phyloP scores from a whole-genome alignment of 2,797 vertebrate species.

The Benthosema pterotum region DNA sequence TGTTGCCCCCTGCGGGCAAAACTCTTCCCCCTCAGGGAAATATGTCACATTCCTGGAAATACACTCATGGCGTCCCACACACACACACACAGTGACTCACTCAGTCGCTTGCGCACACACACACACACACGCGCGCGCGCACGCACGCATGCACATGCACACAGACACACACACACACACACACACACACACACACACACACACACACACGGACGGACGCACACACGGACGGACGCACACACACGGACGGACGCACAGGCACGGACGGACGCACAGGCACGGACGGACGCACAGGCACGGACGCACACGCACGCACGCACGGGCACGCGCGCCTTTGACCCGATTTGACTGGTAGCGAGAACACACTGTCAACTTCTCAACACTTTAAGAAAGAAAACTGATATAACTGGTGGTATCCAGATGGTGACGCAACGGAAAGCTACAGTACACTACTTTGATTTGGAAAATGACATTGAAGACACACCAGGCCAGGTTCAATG shows the following conservation, averaged over 20 bases:
- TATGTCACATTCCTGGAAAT: conserved; percentile 71
- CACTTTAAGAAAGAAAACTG: too few relatives aligned
- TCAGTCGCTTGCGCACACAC: conserved; percentile 4
- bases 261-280: conserved; percentile 1
- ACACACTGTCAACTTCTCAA: too few relatives aligned
- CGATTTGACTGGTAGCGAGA: too few relatives aligned
- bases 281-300: conserved; percentile 6
- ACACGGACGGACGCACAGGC: conserved; percentile 7
- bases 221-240: not conserved
- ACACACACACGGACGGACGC: conserved; percentile 7
- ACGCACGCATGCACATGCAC: not conserved
- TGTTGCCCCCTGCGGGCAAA: conserved; percentile 17
- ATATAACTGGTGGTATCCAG: too few relatives aligned
- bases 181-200: not conserved
- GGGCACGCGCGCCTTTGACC: not conserved
- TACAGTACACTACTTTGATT: too few relatives aligned
- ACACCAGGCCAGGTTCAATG: too few relatives aligned
- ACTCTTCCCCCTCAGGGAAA: conserved; percentile 62
- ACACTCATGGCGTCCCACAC: conserved; percentile 67
- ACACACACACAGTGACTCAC: conserved; percentile 39
- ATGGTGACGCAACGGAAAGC: too few relatives aligned
- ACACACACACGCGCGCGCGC: not conserved
- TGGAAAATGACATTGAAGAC: too few relatives aligned
- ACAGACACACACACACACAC: conserved; percentile 1
- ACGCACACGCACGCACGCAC: conserved; percentile 9